Percentiles rank a stretch among this genome's conserved stretches.
Conservation (phyloP, 2,113 vertebrate genomes). For the Tenrec ecaudatus region DNA sequence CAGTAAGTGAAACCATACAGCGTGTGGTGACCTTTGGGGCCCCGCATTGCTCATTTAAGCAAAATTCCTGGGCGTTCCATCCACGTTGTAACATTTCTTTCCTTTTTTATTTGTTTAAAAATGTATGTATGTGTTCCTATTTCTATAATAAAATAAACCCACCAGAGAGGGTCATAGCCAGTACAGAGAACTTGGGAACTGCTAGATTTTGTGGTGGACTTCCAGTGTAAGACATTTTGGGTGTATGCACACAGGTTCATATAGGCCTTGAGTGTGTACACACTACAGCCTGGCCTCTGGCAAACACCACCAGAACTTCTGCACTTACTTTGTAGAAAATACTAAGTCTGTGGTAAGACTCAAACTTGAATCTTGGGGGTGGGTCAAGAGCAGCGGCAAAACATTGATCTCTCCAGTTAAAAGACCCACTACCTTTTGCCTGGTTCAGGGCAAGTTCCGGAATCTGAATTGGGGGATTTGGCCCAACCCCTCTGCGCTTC, state of each 20-base stretch:
- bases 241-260: not conserved
- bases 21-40: not conserved
- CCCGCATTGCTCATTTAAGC: not conserved
- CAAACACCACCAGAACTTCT: not conserved
- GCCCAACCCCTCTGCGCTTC: not conserved
- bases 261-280: not conserved
- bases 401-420: not conserved
- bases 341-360: slow-evolving; percentile 19
- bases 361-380: not conserved
- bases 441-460: not conserved
- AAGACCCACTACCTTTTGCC: not conserved
- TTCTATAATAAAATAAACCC: not conserved
- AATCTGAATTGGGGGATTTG: not conserved
- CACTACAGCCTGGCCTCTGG: not conserved
- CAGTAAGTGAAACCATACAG: not conserved
- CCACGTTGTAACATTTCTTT: not conserved
- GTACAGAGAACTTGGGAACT: slow-evolving; percentile 9
- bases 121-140: slow-evolving; percentile 26
- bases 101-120: slow-evolving; percentile 19
- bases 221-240: not conserved
- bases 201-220: not conserved
- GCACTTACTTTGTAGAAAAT: not conserved
- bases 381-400: not conserved
- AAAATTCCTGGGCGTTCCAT: not conserved
- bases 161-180: not conserved